Evolutionary conservation across 2,113 vertebrate species (phyloP).

Genomic region (Hemiscyllium ocellatum): DNA sequence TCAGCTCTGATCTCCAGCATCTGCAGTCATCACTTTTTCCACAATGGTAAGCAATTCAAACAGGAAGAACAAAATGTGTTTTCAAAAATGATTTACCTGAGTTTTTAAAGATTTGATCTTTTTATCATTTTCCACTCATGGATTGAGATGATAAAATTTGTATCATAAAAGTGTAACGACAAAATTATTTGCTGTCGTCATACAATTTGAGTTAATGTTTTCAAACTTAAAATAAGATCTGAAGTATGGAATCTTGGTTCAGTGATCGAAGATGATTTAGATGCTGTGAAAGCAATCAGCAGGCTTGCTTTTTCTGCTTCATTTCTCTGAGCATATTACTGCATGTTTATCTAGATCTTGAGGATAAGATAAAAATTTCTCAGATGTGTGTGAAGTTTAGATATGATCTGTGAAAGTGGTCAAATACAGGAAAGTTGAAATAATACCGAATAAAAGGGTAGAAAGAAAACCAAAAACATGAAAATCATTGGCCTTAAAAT

Average conservation of each 20-base stretch:
- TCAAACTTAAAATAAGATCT: background rate
- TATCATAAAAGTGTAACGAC: background rate
- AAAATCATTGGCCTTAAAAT: background rate
- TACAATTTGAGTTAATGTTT: background rate
- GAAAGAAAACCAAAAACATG: background rate
- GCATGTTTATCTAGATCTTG: background rate
- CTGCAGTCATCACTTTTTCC: too few relatives aligned
- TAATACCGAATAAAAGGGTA: background rate
- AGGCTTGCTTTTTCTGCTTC: background rate
- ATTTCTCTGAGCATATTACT: background rate
- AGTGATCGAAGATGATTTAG: background rate
- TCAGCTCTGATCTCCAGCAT: too few relatives aligned
- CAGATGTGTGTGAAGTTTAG: background rate
- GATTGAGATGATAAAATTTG: background rate
- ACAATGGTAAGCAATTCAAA: constrained; percentile 2
- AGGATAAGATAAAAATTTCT: background rate
- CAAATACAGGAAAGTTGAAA: background rate
- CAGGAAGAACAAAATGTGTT: background rate
- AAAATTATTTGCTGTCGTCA: background rate
- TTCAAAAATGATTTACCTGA: background rate
- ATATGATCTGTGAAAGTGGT: background rate
- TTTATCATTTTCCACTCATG: background rate
- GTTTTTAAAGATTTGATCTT: background rate
- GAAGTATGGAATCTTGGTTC: background rate
- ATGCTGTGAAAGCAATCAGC: background rate